Conservation (phyloP, 2,797 vertebrate species). For the Anguilla megastoma region DNA sequence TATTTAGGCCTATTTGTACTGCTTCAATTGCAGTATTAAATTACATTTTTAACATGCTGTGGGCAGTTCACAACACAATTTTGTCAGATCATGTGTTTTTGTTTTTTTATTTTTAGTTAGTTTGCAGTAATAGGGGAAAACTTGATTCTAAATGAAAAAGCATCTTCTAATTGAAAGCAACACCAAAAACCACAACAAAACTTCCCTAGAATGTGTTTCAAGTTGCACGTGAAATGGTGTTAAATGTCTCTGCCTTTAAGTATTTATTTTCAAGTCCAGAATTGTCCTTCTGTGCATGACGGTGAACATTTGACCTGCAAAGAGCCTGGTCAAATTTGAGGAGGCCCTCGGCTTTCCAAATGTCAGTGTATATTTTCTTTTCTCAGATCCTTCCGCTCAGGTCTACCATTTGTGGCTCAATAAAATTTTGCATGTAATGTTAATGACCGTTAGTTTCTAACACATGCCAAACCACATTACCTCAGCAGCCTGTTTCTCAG, state of each 20-base stretch:
- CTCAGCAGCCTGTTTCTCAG: background rate
- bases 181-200: background rate
- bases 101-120: background rate
- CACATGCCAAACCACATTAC: background rate
- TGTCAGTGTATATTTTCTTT: conserved; percentile 1
- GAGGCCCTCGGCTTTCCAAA: background rate
- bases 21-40: background rate
- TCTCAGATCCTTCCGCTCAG: background rate
- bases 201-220: background rate
- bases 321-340: background rate
- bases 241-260: background rate
- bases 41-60: background rate
- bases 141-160: background rate
- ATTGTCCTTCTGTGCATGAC: background rate
- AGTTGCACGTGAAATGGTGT: background rate
- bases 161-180: background rate
- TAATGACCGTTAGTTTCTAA: background rate
- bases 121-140: background rate
- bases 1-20: background rate
- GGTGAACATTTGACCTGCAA: background rate
- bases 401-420: background rate
- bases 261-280: background rate
- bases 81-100: background rate
- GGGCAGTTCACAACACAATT: background rate
- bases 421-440: background rate